Conservation (phyloP, 30 jellyfish, hydroid and myxozoan species). For the Morbakka virulenta region DNA sequence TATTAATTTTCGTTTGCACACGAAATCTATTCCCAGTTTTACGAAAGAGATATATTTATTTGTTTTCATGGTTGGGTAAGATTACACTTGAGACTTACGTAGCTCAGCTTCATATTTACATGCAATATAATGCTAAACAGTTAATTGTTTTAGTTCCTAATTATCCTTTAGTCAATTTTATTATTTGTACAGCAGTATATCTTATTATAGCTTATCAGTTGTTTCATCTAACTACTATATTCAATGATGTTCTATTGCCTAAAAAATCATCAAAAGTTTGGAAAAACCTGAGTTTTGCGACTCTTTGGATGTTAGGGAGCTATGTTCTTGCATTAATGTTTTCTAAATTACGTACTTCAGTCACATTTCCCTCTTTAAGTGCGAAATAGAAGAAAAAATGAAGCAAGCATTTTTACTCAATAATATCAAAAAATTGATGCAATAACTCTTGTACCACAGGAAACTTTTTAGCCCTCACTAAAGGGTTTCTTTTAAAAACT, state of each 20-base stretch:
- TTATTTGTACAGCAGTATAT: conserved; percentile 59
- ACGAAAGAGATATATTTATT: conserved; percentile 44
- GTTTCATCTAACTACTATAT: conserved; percentile 54
- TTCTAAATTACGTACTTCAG: too few relatives aligned
- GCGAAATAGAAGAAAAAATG: too few relatives aligned
- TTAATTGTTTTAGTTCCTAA: conserved; percentile 65
- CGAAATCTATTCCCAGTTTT: conserved; percentile 53
- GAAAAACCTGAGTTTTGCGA: too few relatives aligned
- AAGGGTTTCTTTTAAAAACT: too few relatives aligned
- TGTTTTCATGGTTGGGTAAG: conserved; percentile 90
- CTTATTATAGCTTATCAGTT: conserved; percentile 55
- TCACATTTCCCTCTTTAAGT: too few relatives aligned
- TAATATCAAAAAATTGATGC: too few relatives aligned
- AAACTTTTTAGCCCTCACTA: too few relatives aligned
- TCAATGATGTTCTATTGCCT: conserved; percentile 66
- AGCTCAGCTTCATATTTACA: conserved; percentile 83
- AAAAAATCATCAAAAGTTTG: too few relatives aligned
- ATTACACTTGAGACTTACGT: conserved; percentile 90
- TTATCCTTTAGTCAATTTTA: conserved; percentile 77
- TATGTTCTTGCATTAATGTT: too few relatives aligned
- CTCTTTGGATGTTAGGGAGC: too few relatives aligned
- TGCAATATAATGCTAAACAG: conserved; percentile 82
- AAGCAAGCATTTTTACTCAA: too few relatives aligned
- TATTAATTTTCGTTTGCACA: conserved; percentile 52
- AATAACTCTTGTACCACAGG: too few relatives aligned